These are phyloP conservation scores for Littorina saxatilis DNA, from an alignment of 1,140 invertebrate genomes.

Conservation along the genomic window DNA sequence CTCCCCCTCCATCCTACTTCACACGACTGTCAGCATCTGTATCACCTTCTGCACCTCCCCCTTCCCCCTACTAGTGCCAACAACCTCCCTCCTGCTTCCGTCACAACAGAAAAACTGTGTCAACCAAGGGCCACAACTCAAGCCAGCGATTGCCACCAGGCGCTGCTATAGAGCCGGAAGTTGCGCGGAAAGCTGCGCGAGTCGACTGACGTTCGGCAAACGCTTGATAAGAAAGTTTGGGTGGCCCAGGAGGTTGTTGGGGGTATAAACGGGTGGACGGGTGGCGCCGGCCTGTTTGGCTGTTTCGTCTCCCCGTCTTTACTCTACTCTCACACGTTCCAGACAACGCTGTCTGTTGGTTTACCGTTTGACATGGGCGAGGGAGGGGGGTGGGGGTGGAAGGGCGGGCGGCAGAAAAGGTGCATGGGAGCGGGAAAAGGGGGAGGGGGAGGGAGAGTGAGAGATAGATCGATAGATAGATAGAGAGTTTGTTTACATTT, in stretches of 20 bases:
- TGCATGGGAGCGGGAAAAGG: too few species aligned
- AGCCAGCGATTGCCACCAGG: background rate
- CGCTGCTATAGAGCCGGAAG: constrained; percentile 2
- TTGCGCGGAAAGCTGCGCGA: background rate
- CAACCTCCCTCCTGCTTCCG: background rate
- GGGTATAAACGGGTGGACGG: too few species aligned
- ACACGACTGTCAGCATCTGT: background rate
- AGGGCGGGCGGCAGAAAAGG: too few species aligned
- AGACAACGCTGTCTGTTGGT: background rate
- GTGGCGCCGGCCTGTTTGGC: background rate
- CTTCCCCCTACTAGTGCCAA: too few species aligned
- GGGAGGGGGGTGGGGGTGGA: too few species aligned
- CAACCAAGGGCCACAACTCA: constrained; percentile 11
- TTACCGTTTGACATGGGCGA: too few species aligned
- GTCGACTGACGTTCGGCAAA: background rate
- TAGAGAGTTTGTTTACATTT: too few species aligned
- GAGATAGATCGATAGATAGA: too few species aligned
- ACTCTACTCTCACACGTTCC: constrained; percentile 1
- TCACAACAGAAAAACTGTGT: background rate
- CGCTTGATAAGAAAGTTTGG: constrained; percentile 23
- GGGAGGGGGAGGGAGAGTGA: too few species aligned
- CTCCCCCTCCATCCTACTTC: background rate
- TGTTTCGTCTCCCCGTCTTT: background rate
- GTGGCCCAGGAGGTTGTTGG: background rate
- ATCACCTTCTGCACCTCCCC: background rate